Percentiles rank a stretch among this genome's conserved stretches.
Evolutionary conservation across 2,113 vertebrate species (phyloP).

Genomic region (human): DNA sequence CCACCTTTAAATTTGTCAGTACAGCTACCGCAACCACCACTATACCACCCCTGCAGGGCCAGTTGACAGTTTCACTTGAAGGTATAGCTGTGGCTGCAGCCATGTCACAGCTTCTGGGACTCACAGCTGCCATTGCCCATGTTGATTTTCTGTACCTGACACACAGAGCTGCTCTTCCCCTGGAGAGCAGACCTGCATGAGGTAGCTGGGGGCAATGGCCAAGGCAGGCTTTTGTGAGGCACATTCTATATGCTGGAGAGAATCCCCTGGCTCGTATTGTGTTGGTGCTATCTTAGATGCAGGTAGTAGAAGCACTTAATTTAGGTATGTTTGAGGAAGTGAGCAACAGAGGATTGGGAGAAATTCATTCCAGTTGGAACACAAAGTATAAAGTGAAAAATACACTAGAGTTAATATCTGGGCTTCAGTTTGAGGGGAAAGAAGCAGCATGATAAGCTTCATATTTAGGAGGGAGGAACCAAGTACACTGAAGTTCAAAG

Average conservation of each 20-base stretch:
- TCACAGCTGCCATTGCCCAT: neutral
- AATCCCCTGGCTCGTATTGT: neutral
- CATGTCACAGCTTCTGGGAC: neutral
- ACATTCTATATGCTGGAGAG: neutral
- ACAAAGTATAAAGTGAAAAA: neutral
- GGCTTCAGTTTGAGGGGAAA: neutral
- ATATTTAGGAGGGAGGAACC: neutral
- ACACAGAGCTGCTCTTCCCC: neutral
- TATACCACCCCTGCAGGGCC: neutral
- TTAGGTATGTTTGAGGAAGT: neutral
- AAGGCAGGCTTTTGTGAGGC: neutral
- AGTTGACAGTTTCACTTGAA: neutral
- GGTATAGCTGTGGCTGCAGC: neutral
- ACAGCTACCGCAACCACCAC: neutral
- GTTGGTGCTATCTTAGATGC: neutral
- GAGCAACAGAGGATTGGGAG: neutral
- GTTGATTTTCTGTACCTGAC: neutral
- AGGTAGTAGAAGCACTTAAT: neutral
- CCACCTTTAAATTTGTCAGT: neutral
- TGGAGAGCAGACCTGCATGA: neutral
- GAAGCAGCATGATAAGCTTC: neutral
- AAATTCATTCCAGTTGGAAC: neutral
- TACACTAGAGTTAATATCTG: neutral
- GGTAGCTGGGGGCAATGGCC: rapidly evolving
- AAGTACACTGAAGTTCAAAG: neutral